These are phyloP conservation scores for Euthynnus affinis DNA, from an alignment of 2,797 vertebrate genomes.

Conservation along the genomic window DNA sequence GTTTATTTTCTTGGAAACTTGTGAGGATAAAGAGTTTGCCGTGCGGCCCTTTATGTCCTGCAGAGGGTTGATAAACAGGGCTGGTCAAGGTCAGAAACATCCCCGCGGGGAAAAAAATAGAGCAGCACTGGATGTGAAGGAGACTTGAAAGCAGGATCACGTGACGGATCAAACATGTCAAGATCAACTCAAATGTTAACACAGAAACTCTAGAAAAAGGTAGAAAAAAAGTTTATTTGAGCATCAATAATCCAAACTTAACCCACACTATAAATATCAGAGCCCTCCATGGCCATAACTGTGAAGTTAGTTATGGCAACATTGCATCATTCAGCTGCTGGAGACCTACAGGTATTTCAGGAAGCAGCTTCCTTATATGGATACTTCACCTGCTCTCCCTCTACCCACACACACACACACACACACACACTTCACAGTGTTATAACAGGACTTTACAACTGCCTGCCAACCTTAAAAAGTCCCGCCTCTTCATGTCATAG, in stretches of 20 bases:
- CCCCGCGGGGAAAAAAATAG: slow-evolving; percentile 56
- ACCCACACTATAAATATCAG: slow-evolving; percentile 1
- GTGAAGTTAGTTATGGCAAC: slow-evolving; percentile 19
- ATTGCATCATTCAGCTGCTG: slow-evolving; percentile 72
- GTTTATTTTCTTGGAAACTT: slow-evolving; percentile 78
- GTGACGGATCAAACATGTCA: slow-evolving; percentile 4
- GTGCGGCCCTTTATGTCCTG: slow-evolving; percentile 63
- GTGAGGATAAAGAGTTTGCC: slow-evolving; percentile 77
- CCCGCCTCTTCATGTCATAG: slow-evolving; percentile 4
- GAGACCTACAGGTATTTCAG: slow-evolving; percentile 64
- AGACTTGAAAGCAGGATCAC: slow-evolving; percentile 41
- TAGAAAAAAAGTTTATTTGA: background rate
- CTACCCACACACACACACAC: slow-evolving; percentile 14
- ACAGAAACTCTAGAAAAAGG: background rate
- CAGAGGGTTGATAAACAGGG: slow-evolving; percentile 70
- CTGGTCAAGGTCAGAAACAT: slow-evolving; percentile 70
- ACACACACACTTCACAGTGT: slow-evolving; percentile 51
- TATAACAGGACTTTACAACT: slow-evolving; percentile 46
- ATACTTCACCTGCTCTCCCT: slow-evolving; percentile 37
- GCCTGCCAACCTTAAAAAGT: slow-evolving; percentile 40
- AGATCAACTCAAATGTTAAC: background rate
- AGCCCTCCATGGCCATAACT: background rate
- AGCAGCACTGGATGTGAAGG: slow-evolving; percentile 55
- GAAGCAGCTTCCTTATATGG: slow-evolving; percentile 61
- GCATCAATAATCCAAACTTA: background rate